Evolutionary conservation across 2,797 vertebrate genomes (phyloP), one percentile per base, ranked within the genome.

Genomic region (Synaphobranchus kaupii): DNA sequence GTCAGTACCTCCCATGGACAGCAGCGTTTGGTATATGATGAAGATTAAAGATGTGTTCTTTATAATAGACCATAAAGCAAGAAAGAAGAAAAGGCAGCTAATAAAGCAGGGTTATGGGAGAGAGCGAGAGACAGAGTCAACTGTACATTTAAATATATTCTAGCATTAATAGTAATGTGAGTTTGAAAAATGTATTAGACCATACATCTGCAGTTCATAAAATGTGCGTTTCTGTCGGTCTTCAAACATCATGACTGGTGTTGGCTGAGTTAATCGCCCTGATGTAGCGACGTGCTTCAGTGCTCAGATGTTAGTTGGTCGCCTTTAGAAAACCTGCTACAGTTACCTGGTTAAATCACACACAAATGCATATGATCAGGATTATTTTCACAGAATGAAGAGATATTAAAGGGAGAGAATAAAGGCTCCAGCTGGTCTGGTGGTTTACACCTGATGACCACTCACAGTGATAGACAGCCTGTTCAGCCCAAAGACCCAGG

Each of bases 81-180:
- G 44, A 80, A 22, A 80, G 76, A 47, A n/a, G 20, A 80, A 44
- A 80, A 80, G 22, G 39, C 7, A 80, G 76, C 39, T 48, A 80
- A 80, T 80, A 48, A 80, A 48, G 83, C 50, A 54, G 3, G 28
- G 56, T 54, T 31, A 9, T 15, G 28, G 25, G 28, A 28, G 28
- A 10, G 66, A 58, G 17, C n/a, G n/a, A 52, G 52, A 84, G 83
- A 84, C n/a, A 39, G 13, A 83, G 58, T 4, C 56, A 47, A 66
- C 56, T 85, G 66, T 50, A 39, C 12, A 66, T 44, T 85, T 60
- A 85, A 85, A 83, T 83, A 83, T 56, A 83, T 83, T 83, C 81
- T 15, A 4, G n/a, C n/a, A 83, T 83, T 52, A 83, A 54, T 83
- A 83, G 50, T 52, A 34, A 56, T 83, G 50, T 28, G 50, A 56